Percentiles rank a stretch among this genome's conserved stretches.
These are phyloP conservation scores for Semnornis frantzii DNA, from an alignment of 2,113 vertebrate species.

Conservation along the genomic window DNA sequence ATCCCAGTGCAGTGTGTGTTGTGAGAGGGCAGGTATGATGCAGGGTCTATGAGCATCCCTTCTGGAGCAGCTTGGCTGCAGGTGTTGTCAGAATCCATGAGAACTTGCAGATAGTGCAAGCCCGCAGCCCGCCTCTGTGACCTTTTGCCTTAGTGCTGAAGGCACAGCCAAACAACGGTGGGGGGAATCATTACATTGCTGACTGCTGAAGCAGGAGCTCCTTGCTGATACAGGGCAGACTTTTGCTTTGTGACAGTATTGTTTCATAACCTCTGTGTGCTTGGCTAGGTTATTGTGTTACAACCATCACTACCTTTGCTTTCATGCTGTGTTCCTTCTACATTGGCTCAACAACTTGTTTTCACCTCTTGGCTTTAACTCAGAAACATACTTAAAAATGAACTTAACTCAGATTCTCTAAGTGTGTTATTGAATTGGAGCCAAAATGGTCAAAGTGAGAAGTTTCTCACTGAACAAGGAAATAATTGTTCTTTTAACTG, in stretches of 20 bases:
- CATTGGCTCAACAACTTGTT: background rate
- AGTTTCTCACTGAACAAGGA: background rate
- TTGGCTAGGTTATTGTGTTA: background rate
- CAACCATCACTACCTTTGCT: background rate
- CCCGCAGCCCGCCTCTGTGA: rapidly evolving
- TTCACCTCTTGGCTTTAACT: background rate
- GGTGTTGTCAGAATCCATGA: background rate
- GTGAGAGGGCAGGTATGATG: background rate
- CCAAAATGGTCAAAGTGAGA: background rate
- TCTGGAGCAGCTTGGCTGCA: background rate
- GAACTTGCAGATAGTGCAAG: background rate
- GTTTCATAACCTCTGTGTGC: background rate
- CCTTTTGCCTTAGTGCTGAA: background rate
- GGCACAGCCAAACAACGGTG: background rate
- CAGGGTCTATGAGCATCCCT: background rate
- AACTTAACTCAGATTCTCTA: background rate
- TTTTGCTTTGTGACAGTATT: rapidly evolving
- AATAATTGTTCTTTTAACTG: background rate
- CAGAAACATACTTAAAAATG: background rate
- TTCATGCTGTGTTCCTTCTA: background rate
- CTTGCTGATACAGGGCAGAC: background rate
- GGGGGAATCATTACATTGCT: background rate
- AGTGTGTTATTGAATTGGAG: background rate
- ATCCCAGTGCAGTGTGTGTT: background rate
- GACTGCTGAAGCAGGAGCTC: background rate